These are phyloP conservation scores for Dromaius novaehollandiae DNA, from an alignment of 2,113 vertebrate genomes.

Conservation along the genomic window DNA sequence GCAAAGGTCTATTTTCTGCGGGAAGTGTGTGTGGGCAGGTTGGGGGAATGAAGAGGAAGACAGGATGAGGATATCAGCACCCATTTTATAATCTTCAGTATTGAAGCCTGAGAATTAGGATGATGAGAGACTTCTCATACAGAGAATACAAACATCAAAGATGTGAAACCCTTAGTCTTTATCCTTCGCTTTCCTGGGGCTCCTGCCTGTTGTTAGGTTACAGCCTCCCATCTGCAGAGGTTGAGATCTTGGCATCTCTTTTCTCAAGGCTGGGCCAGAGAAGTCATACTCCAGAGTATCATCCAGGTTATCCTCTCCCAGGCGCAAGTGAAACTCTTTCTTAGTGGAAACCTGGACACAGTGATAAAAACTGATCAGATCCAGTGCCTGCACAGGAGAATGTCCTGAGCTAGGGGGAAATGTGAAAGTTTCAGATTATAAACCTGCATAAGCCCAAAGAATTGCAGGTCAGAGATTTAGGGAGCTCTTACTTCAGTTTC, in stretches of 20 bases:
- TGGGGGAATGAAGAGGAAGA: not conserved
- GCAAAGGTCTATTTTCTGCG: not conserved
- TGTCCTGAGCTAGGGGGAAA: not conserved
- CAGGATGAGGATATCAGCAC: not conserved
- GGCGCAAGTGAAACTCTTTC: not conserved
- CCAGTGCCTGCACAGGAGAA: not conserved
- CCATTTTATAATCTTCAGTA: not conserved
- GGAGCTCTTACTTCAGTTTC: not conserved
- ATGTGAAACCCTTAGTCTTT: not conserved
- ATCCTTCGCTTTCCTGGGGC: not conserved
- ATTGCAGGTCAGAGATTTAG: not conserved
- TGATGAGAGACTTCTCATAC: not conserved
- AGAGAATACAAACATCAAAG: not conserved
- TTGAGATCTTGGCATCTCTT: not conserved
- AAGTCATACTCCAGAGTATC: not conserved
- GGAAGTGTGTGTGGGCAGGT: rapidly evolving
- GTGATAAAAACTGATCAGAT: not conserved
- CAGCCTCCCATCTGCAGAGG: not conserved
- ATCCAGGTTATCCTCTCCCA: not conserved
- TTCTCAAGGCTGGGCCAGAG: not conserved
- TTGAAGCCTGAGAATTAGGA: not conserved
- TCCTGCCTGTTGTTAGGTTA: not conserved
- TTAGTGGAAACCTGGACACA: not conserved
- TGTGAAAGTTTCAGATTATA: not conserved
- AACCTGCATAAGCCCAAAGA: not conserved